Evolutionary conservation across 1,140 invertebrate genomes (phyloP).

Genomic region (Zophobas atratus): DNA sequence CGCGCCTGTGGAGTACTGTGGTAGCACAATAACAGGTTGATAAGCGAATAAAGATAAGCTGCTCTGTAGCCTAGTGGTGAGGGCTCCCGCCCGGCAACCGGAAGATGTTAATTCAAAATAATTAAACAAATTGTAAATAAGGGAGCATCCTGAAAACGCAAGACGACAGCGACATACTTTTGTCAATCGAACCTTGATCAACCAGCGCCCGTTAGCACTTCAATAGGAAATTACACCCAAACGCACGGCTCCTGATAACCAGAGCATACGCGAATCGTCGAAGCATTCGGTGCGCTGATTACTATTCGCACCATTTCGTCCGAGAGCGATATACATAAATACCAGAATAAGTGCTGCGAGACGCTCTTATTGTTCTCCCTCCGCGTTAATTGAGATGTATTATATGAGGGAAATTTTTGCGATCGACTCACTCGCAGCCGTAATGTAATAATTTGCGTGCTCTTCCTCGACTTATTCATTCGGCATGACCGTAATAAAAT

Average conservation of each 20-base stretch:
- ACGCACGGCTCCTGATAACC: slow-evolving; percentile 8
- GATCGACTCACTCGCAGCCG: not conserved
- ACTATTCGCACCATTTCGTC: slow-evolving; percentile 45
- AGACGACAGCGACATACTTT: no score
- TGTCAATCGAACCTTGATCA: no score
- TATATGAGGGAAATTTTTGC: slow-evolving; percentile 40
- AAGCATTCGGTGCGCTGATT: slow-evolving; percentile 35
- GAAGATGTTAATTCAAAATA: no score
- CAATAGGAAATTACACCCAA: slow-evolving; percentile 9
- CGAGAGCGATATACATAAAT: slow-evolving; percentile 39
- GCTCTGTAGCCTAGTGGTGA: no score
- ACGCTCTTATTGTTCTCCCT: slow-evolving; percentile 38
- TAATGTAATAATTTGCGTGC: slow-evolving; percentile 38
- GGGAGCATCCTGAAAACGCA: no score
- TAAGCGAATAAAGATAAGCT: no score
- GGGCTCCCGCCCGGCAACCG: no score
- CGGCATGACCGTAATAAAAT: slow-evolving; percentile 30
- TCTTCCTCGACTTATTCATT: slow-evolving; percentile 33
- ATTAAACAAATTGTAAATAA: no score
- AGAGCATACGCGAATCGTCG: slow-evolving; percentile 24
- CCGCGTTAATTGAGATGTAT: slow-evolving; percentile 44
- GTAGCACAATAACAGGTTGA: no score
- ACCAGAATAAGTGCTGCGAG: slow-evolving; percentile 32
- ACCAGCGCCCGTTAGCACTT: no score
- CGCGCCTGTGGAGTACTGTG: no score